These are phyloP conservation scores for Chitala chitala DNA, from an alignment of 2,113 vertebrate genomes.

Conservation along the genomic window DNA sequence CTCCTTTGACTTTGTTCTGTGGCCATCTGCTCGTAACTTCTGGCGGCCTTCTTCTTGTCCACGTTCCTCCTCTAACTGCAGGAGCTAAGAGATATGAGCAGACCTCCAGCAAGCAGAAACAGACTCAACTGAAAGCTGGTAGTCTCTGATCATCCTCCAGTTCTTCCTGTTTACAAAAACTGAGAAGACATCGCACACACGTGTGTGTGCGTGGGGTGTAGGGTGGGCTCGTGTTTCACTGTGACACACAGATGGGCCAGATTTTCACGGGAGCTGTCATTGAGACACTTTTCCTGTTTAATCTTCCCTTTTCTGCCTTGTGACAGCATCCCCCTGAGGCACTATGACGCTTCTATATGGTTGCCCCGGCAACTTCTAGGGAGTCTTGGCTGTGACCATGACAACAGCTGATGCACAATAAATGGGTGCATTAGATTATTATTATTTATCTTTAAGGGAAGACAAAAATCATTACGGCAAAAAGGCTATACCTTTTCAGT, in stretches of 20 bases:
- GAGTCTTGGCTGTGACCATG: conserved; percentile 62
- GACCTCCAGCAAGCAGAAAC: neutral
- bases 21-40: neutral
- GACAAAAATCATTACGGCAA: too few species aligned
- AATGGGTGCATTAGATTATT: conserved; percentile 53
- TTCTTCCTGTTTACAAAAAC: neutral
- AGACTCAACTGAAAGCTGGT: neutral
- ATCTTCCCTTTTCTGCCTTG: conserved; percentile 17
- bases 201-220: neutral
- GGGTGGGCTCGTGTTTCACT: neutral
- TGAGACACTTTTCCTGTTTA: conserved; percentile 1
- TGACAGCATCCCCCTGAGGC: conserved; percentile 40
- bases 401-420: conserved; percentile 64
- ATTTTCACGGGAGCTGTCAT: neutral
- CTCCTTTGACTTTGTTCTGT: neutral
- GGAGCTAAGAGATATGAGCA: neutral
- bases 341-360: conserved; percentile 60
- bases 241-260: neutral
- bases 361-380: conserved; percentile 62
- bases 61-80: neutral
- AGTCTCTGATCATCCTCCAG: neutral
- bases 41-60: neutral
- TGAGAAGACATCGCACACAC: neutral
- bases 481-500: neutral
- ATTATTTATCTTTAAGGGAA: conserved; percentile 55